These are phyloP conservation scores for Euleptes europaea DNA, from an alignment of 2,113 vertebrate species.

Conservation along the genomic window DNA sequence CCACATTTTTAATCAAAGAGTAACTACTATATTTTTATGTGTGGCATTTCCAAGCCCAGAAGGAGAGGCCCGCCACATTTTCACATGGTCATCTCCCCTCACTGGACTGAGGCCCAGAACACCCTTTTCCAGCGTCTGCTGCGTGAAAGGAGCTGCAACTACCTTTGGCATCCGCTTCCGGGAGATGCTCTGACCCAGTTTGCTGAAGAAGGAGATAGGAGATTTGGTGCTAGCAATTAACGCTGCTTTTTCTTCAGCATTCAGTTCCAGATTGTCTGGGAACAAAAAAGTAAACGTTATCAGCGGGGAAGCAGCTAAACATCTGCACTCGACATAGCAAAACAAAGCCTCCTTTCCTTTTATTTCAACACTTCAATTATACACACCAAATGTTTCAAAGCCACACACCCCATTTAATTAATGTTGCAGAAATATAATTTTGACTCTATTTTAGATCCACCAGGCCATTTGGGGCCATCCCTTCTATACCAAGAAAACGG, in stretches of 20 bases:
- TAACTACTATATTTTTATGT: background rate
- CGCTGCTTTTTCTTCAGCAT: conserved; percentile 90
- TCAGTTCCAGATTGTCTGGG: conserved; percentile 87
- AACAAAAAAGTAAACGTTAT: conserved; percentile 23
- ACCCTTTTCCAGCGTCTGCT: background rate
- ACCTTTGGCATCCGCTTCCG: conserved; percentile 96
- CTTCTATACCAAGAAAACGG: background rate
- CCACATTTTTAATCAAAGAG: too few species aligned
- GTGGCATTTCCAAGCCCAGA: background rate
- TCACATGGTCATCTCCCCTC: background rate
- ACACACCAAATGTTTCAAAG: background rate
- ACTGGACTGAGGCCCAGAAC: background rate
- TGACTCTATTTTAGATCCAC: background rate
- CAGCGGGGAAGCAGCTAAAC: background rate
- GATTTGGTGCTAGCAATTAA: conserved; percentile 92
- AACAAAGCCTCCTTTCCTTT: background rate
- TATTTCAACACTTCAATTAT: background rate
- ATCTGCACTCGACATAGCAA: background rate
- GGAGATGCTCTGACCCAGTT: conserved; percentile 95
- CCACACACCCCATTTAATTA: background rate
- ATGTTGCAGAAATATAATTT: background rate
- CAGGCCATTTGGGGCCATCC: background rate
- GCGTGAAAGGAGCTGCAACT: background rate
- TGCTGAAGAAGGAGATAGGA: conserved; percentile 97
- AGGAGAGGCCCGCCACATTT: background rate